Percentiles rank a stretch among this genome's conserved stretches.
phyloP scores from a whole-genome alignment of 1,140 invertebrate species.

The Drosophila truncata region DNA sequence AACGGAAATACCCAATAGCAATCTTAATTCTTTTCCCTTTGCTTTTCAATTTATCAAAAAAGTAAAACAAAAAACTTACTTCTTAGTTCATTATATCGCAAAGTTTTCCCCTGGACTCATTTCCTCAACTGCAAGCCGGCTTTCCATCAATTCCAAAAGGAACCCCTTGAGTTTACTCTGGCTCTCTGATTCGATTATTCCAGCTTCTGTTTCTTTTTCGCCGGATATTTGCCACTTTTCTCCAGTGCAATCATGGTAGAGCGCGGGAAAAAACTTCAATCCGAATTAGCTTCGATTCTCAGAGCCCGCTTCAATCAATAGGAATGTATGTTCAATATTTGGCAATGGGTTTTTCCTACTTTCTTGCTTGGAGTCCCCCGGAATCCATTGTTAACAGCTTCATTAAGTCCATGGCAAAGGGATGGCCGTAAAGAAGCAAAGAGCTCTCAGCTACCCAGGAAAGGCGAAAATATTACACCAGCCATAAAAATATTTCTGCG shows the following conservation, averaged over 20 bases:
- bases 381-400: constrained; percentile 62
- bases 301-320: constrained; percentile 34
- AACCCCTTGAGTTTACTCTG: constrained; percentile 17
- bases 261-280: constrained; percentile 28
- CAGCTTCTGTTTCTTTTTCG: constrained; percentile 29
- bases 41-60: neutral
- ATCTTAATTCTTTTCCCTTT: neutral
- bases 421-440: constrained; percentile 44
- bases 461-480: constrained; percentile 44
- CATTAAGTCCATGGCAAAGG: constrained; percentile 47
- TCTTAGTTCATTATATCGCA: constrained; percentile 23
- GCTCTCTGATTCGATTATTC: constrained; percentile 37
- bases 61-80: constrained; percentile 1
- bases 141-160: constrained; percentile 7
- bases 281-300: constrained; percentile 33
- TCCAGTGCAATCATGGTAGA: constrained; percentile 30
- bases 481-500: constrained; percentile 58
- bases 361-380: constrained; percentile 16
- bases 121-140: constrained; percentile 9
- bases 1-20: neutral
- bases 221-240: constrained; percentile 13
- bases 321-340: constrained; percentile 47
- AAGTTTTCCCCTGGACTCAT: constrained; percentile 23
- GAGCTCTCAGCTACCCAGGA: constrained; percentile 7
- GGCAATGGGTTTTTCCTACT: constrained; percentile 28